Percentiles rank a stretch among this genome's conserved stretches.
phyloP scores from a whole-genome alignment of 2,113 vertebrate species.

The Catharus minimus region DNA sequence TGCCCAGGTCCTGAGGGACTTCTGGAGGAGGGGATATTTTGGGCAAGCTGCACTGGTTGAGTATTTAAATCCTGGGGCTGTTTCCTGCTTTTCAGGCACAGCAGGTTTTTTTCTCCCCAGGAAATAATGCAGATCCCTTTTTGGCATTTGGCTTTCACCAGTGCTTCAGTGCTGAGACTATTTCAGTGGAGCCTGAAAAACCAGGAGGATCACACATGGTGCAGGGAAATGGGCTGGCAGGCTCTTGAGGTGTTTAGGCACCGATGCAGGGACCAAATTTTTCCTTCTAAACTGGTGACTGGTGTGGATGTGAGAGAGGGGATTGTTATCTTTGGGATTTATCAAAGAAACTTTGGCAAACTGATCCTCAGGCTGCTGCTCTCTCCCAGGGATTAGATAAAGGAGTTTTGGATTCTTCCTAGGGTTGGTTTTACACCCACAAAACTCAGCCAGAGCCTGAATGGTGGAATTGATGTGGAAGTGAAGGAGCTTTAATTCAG shows the following conservation, averaged over 20 bases:
- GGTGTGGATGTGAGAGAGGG: background rate
- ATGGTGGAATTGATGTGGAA: background rate
- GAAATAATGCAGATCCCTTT: background rate
- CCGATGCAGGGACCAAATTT: background rate
- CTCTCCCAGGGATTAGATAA: background rate
- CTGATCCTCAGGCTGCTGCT: background rate
- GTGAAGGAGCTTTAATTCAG: background rate
- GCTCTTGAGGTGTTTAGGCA: background rate
- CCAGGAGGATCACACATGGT: background rate
- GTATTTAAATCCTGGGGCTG: background rate
- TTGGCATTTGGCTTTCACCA: background rate
- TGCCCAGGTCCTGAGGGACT: background rate
- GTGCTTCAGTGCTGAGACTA: background rate
- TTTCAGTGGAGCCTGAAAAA: background rate
- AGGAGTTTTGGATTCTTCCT: background rate
- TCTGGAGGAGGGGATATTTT: background rate
- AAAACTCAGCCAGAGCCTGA: background rate
- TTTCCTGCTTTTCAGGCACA: background rate
- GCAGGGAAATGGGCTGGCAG: background rate
- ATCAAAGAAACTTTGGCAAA: background rate
- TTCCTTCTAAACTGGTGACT: background rate
- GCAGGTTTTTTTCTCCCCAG: background rate
- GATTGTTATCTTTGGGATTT: background rate
- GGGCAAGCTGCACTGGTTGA: background rate
- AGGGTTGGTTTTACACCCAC: background rate